Conservation (phyloP, 2,113 vertebrate genomes). For the Dicerorhinus sumatrensis region DNA sequence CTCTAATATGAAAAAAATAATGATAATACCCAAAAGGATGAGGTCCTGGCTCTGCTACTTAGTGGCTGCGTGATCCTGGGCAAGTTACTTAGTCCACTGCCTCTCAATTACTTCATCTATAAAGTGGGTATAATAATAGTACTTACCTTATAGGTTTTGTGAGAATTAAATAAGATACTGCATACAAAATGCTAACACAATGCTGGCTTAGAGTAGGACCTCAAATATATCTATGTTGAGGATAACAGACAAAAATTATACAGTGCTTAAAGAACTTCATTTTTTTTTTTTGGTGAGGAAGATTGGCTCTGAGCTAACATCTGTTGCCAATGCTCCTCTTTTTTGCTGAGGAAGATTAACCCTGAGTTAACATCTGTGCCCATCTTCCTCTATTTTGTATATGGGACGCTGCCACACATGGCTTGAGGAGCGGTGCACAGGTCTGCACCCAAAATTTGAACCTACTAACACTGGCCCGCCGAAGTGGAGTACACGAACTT, state of each 20-base stretch:
- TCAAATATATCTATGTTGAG: slow-evolving; percentile 14
- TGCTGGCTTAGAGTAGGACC: not conserved
- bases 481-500: no score
- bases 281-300: not conserved
- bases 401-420: no score
- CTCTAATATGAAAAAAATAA: not conserved
- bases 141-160: not conserved
- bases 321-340: no score
- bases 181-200: not conserved
- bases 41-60: not conserved
- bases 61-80: not conserved
- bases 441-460: no score
- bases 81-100: not conserved
- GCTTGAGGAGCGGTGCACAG: no score
- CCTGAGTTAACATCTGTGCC: no score
- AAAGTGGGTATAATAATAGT: not conserved
- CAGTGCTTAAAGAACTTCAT: not conserved
- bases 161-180: slow-evolving; percentile 6
- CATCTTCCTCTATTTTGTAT: no score
- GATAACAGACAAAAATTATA: not conserved
- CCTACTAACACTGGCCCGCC: no score
- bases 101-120: not conserved
- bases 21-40: not conserved
- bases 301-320: no score
- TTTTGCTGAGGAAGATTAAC: no score